phyloP scores from a whole-genome alignment of 2,888 invertebrate genomes.

The Odontocolon sp. region DNA sequence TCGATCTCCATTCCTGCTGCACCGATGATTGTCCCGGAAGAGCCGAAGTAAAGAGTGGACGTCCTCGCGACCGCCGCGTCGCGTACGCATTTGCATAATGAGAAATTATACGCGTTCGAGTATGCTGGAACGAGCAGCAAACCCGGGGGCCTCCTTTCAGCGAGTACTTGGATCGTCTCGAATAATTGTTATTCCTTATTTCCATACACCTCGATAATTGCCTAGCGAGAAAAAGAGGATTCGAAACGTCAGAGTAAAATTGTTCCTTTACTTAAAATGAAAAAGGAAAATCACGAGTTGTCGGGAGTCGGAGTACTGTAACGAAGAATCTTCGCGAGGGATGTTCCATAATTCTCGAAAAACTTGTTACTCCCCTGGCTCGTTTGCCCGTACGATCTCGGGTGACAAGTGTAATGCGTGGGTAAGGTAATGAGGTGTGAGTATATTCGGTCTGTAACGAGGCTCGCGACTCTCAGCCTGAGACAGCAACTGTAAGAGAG shows the following conservation, averaged over 20 bases:
- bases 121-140: conserved; percentile 27
- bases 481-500: conserved; percentile 1
- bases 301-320: not conserved
- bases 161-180: conserved; percentile 15
- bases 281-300: not conserved
- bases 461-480: conserved; percentile 3
- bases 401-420: conserved; percentile 53
- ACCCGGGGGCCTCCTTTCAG: conserved; percentile 13
- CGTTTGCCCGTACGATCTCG: conserved; percentile 11
- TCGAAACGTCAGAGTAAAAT: conserved; percentile 22
- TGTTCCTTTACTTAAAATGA: not conserved
- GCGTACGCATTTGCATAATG: conserved; percentile 70
- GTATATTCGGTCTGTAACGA: conserved; percentile 49
- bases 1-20: not conserved
- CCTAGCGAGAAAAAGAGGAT: conserved; percentile 3
- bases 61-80: conserved; percentile 51
- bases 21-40: conserved; percentile 43
- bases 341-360: conserved; percentile 40
- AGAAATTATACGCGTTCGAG: conserved; percentile 70
- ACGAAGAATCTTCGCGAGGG: conserved; percentile 7
- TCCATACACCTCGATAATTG: conserved; percentile 55
- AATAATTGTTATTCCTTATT: conserved; percentile 67
- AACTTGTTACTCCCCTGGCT: conserved; percentile 30
- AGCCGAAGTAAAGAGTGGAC: conserved; percentile 4
- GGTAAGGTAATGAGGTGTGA: conserved; percentile 56